Evolutionary conservation across 1,140 invertebrate species (phyloP).

Genomic region (Camponotus pennsylvanicus): DNA sequence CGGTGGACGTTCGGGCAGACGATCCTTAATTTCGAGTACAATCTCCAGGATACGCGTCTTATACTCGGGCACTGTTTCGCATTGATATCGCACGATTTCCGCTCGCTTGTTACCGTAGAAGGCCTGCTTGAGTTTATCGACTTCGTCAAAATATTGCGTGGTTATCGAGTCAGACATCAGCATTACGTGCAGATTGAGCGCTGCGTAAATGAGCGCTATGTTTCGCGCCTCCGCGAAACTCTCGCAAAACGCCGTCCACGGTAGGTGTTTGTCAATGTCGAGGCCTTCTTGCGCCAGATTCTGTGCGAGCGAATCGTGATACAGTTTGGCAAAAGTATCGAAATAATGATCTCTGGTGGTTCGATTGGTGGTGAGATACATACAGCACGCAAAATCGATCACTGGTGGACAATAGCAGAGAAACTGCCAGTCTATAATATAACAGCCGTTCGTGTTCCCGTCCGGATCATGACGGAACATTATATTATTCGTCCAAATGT

Average conservation of each 20-base stretch:
- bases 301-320: conserved; percentile 51
- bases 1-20: conserved; percentile 32
- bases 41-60: conserved; percentile 56
- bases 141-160: conserved; percentile 44
- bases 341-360: conserved; percentile 34
- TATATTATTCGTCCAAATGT: conserved; percentile 88
- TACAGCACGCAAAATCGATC: conserved; percentile 83
- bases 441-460: conserved; percentile 78
- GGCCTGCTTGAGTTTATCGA: conserved; percentile 47
- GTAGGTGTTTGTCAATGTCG: conserved; percentile 47
- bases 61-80: background rate
- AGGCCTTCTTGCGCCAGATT: conserved; percentile 53
- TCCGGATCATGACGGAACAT: conserved; percentile 86
- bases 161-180: conserved; percentile 43
- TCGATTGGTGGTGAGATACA: conserved; percentile 66
- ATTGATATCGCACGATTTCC: conserved; percentile 52
- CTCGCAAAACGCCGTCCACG: conserved; percentile 58
- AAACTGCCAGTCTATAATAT: conserved; percentile 88
- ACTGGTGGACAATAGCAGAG: conserved; percentile 86
- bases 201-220: conserved; percentile 27
- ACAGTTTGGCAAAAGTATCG: conserved; percentile 53
- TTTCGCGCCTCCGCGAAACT: conserved; percentile 24
- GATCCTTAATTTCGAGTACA: conserved; percentile 64
- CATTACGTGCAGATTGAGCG: conserved; percentile 65
- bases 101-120: conserved; percentile 44